phyloP scores from a whole-genome alignment of 2,797 vertebrate species.

The Botia almorhae region DNA sequence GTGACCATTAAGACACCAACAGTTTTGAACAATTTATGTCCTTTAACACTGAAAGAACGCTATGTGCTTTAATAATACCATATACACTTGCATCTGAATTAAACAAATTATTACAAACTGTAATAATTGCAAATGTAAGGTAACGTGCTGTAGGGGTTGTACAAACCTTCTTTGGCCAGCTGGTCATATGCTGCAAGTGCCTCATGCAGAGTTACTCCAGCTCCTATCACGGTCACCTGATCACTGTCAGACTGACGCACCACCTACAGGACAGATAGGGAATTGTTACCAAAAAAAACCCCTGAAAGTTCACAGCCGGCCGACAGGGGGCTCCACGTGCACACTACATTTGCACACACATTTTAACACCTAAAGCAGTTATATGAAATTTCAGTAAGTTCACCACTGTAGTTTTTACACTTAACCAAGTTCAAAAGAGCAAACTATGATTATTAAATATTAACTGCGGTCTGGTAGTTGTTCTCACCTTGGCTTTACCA shows the following conservation, averaged over 20 bases:
- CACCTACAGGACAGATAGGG: conserved; percentile 73
- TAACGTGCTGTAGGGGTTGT: conserved; percentile 32
- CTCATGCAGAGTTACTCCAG: conserved; percentile 88
- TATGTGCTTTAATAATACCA: background rate
- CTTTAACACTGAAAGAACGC: background rate
- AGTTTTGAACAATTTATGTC: too few species aligned
- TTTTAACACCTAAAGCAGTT: too few species aligned
- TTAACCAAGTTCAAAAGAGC: too few species aligned
- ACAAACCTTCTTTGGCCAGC: conserved; percentile 82
- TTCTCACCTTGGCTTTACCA: conserved; percentile 84
- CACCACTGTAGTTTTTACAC: too few species aligned
- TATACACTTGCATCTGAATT: too few species aligned
- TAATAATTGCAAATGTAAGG: background rate
- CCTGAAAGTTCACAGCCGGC: background rate
- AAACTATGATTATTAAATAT: too few species aligned
- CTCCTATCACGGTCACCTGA: conserved; percentile 84
- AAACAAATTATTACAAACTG: background rate
- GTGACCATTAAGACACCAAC: background rate
- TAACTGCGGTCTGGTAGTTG: too few species aligned
- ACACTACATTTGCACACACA: background rate
- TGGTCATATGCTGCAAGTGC: conserved; percentile 81
- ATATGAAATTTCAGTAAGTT: too few species aligned
- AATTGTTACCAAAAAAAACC: background rate
- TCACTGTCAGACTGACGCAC: conserved; percentile 80
- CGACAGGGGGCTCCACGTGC: background rate